Evolutionary conservation across 2,113 vertebrate species (phyloP), one percentile per base, ranked within the genome.

Genomic region (Raphicerus campestris): DNA sequence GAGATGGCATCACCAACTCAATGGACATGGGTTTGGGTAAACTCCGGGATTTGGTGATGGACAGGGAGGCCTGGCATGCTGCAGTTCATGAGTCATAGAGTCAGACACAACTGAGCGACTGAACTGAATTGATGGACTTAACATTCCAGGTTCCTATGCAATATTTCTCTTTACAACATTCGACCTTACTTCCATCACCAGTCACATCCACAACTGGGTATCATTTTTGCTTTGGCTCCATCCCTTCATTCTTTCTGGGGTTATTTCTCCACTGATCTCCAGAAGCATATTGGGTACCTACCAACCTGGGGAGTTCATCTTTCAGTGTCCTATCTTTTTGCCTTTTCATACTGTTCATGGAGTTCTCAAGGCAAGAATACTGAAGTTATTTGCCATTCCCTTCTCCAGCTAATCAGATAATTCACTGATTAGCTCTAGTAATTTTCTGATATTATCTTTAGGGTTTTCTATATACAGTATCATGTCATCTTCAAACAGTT

Each of bases 81-180:
- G 63, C 0, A 2, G 32, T 66, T 19, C 63, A 10, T n/a, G 7
- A 16, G 32, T n/a, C 1, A 1, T 17, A 19, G 32, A 19, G 61
- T 66, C 2, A 0, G 32, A 66, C 32, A n/a, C 4, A 8, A 66
- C 61, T 66, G 61, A 66, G 32, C 0, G 4, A 66, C 61, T 66
- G 61, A n/a, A 66, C 61, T 66, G 32, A 66, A 66, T 2, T 66
- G 32, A n/a, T 66, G 32, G 32, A n/a, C 61, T 4, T 9, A n/a
- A 66, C 32, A n/a, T n/a, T n/a, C 32, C 32, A 66, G 61, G 61
- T n/a, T 66, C 16, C 32, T 66, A 10, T 66, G 63, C 63, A 19
- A 19, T 66, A n/a, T 66, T 66, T 8, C 32, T 17, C 1, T n/a
- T n/a, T 66, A 66, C 32, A 66, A 10, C 32, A n/a, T 10, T 19